Percentiles rank a stretch among this genome's conserved stretches.
Evolutionary conservation across 2,113 vertebrate genomes (phyloP).

Genomic region (Trematocara nigrifrons): DNA sequence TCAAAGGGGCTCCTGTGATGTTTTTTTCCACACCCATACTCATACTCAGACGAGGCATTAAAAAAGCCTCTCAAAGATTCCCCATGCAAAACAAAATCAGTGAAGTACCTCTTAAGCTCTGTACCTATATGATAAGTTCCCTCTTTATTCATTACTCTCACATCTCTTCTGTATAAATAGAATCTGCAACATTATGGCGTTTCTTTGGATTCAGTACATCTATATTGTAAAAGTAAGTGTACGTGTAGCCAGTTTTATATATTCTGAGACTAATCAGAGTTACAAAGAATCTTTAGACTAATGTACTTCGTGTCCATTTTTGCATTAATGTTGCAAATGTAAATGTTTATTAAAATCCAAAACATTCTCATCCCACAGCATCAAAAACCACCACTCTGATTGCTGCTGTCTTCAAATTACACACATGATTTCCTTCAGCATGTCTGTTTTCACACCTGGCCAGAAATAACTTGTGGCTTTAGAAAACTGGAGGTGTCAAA

Average conservation of each 20-base stretch:
- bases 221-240: background rate
- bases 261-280: background rate
- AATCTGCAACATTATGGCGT: background rate
- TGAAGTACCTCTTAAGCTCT: background rate
- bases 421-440: background rate
- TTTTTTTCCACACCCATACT: background rate
- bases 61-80: background rate
- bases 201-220: background rate
- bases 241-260: background rate
- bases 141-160: background rate
- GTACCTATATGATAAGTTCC: fast-evolving
- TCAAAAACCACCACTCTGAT: background rate
- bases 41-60: background rate
- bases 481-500: background rate
- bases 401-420: background rate
- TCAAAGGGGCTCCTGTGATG: background rate
- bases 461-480: background rate
- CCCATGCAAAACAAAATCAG: background rate
- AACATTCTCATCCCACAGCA: background rate
- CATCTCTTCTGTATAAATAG: background rate
- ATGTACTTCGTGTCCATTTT: background rate
- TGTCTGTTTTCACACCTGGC: background rate
- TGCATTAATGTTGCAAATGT: background rate
- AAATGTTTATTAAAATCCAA: background rate
- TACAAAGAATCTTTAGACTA: background rate